Evolutionary conservation across 2,113 vertebrate species (phyloP), one percentile per base, ranked within the genome.

Genomic region (Calidris pygmaea): DNA sequence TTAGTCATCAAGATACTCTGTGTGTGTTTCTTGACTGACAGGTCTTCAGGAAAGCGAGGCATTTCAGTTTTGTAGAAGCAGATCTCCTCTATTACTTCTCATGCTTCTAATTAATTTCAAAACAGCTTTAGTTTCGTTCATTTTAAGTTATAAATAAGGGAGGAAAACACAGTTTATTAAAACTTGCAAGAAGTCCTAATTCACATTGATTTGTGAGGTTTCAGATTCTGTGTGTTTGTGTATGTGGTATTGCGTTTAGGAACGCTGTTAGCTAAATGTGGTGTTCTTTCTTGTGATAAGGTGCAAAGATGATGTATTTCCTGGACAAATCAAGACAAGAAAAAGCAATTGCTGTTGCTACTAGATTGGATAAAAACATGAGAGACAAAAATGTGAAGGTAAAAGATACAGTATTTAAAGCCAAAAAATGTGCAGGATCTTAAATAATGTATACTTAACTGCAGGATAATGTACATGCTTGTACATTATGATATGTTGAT

Each of bases 241-340:
- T 67, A 3, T 56, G 34, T 0, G 0, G 10, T 16, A 14, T 7
- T 65, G 85, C 26, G 1, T 37, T 85, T 45, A 55, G 35, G 37
- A n/a, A 21, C 2, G 4, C 21, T 35, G 0, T 35, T 48, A 56
- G 19, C 37, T 80, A 53, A 71, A 22, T 56, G 8, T 35, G 30
- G 2, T 23, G 9, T 92, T 80, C 63, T 95, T 50, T 96, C 55
- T 96, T 97, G 62, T 87, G 55, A 85, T 93, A 87, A 98, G 98
- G 98, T 97, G 98, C 98, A 90, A 98, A 98, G 94, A 98, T 98
- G 98, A 98, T 98, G 98, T 98, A 98, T 97, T 98, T 98, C 96
- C 95, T 98, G 95, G 98, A 98, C 83, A 98, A 98, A 89, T 98
- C 98, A 92, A 98, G 97, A 90, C 98, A 98, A 97, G 98, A 98